Percentiles rank a stretch among this genome's conserved stretches.
These are phyloP conservation scores for Hymenochirus boettgeri DNA, from an alignment of 2,113 vertebrate species.

Conservation along the genomic window DNA sequence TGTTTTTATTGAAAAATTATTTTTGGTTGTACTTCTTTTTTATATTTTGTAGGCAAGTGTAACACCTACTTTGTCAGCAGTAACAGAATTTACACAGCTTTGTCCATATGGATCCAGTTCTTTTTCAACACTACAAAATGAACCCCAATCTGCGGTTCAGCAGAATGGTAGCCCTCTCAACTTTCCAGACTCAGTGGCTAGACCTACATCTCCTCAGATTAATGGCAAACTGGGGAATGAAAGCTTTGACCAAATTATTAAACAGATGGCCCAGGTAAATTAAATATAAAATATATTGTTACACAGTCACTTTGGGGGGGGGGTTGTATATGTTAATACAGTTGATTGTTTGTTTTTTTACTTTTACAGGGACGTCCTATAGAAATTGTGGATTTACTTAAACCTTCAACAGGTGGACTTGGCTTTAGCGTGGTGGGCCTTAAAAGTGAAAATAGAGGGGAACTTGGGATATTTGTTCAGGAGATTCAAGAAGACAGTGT, in stretches of 20 bases:
- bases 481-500: constrained; percentile 89
- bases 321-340: too few relatives aligned
- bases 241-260: constrained; percentile 78
- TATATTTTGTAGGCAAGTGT: constrained; percentile 55
- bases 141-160: constrained; percentile 68
- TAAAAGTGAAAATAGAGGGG: constrained; percentile 84
- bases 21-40: neutral
- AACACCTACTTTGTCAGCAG: constrained; percentile 46
- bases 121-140: constrained; percentile 62
- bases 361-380: constrained; percentile 77
- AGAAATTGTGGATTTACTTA: constrained; percentile 77
- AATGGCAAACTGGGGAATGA: constrained; percentile 69
- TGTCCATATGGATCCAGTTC: constrained; percentile 45
- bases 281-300: too few relatives aligned
- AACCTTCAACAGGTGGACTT: constrained; percentile 77
- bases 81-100: constrained; percentile 53
- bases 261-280: constrained; percentile 87
- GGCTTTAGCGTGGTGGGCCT: constrained; percentile 92
- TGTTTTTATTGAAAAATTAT: too few relatives aligned
- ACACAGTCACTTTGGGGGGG: too few relatives aligned
- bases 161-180: constrained; percentile 68
- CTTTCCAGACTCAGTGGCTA: constrained; percentile 52
- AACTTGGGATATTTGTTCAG: constrained; percentile 92
- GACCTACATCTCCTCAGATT: constrained; percentile 51
- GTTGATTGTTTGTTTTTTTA: constrained; percentile 22